These are phyloP conservation scores for Pteromalus puparum DNA, from an alignment of 1,140 invertebrate genomes.

Conservation along the genomic window DNA sequence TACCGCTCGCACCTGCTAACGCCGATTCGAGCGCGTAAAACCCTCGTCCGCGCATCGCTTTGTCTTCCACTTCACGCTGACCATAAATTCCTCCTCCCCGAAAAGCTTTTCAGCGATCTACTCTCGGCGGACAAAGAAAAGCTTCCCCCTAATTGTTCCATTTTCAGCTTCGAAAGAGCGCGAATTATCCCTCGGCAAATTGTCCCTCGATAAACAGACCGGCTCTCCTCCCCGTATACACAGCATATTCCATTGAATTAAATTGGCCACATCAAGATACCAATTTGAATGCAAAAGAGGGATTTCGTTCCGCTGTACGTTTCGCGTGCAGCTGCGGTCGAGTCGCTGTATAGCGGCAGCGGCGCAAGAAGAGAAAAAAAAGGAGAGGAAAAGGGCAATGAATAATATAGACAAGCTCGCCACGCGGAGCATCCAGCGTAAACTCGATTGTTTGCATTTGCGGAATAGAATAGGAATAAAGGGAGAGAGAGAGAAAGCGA, in stretches of 20 bases:
- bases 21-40: background rate
- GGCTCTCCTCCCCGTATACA: background rate
- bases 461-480: background rate
- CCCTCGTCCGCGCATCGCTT: background rate
- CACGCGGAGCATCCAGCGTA: slow-evolving; percentile 6
- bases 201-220: background rate
- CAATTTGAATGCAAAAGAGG: slow-evolving; percentile 14
- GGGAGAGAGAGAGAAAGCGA: background rate
- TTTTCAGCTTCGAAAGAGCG: background rate
- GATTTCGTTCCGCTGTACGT: background rate
- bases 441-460: slow-evolving; percentile 32
- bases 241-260: background rate
- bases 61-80: background rate
- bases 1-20: background rate
- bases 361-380: background rate
- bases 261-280: background rate
- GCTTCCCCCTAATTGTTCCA: background rate
- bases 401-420: slow-evolving; percentile 30
- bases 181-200: background rate
- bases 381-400: background rate
- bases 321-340: background rate
- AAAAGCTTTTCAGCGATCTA: background rate
- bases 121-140: background rate
- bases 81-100: background rate
- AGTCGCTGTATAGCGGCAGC: background rate